Base-by-base conservation (phyloP, 2,888 invertebrate species). In the Heliconius cydno region DNA sequence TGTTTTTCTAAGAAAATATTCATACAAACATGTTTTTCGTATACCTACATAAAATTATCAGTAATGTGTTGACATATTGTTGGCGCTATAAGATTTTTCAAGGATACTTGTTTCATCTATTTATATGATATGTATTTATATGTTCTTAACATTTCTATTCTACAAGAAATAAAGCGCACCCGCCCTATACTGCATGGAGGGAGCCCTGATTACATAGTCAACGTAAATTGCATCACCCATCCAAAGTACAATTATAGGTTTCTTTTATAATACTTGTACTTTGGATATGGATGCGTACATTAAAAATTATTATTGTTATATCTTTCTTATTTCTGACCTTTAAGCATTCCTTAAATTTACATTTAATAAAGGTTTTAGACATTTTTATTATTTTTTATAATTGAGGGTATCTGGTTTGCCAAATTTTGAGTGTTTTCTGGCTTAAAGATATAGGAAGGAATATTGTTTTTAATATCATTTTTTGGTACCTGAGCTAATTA, bases 201-300 rank as follows among this genome's bases (percentile, higher is more conserved):
- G n/a, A 70, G 52, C 66, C 38, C 57, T 78, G 72, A 78, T 25
- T 65, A 19, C 52, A 66, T 28, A 41, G 72, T 30, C n/a, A 52
- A 38, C 13, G 34, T 38, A 12, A 66, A 73, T 78, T 78, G 78
- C 73, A 73, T 78, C 73, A 78, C 34, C 78, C 78, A 25, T 46
- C 57, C 22, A 76, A 60, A 66, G 76, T 41, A 66, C 19, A 6
- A 46, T 46, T 5, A 52, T 19, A 52, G 5, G 46, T 52, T 19
- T 19, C 46, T 52, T 19, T 52, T 52, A 52, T 6, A 52, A 34
- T 34, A 34, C 34, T 34, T 34, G 34, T 34, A 34, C 34, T 34
- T 7, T 34, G 7, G 6, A 34, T 34, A 34, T 34, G 34, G 34
- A 34, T 34, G 7, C 0, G 34, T 34, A 34, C 7, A 34, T 9